A percentile compares a stretch with the other conserved stretches of the same genome.
These are phyloP conservation scores for Troides aeacus DNA, from an alignment of 2,888 invertebrate genomes.

Conservation along the genomic window DNA sequence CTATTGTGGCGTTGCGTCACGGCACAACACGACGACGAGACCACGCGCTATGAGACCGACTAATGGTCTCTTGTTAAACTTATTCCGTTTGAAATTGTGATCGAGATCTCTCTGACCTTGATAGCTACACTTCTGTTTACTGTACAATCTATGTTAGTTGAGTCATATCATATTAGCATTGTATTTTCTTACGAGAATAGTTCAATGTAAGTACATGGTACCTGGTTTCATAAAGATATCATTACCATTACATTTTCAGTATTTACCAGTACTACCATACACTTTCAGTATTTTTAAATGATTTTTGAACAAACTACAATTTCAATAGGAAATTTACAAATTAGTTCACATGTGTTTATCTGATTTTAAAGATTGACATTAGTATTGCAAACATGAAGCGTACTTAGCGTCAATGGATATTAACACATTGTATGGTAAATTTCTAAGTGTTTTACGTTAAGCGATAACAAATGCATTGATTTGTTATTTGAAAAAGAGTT, in stretches of 20 bases:
- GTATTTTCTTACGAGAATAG: neutral
- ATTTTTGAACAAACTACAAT: no score
- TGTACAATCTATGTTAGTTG: neutral
- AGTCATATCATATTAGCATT: neutral
- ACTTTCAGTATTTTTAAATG: no score
- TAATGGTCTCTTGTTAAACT: slow-evolving; percentile 58
- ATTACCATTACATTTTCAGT: no score
- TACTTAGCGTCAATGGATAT: neutral
- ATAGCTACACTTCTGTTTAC: neutral
- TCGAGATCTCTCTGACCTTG: slow-evolving; percentile 23
- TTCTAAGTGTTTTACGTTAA: slow-evolving; percentile 57
- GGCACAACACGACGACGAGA: slow-evolving; percentile 41
- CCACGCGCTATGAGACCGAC: slow-evolving; percentile 48
- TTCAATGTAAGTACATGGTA: neutral
- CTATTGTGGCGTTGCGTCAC: slow-evolving; percentile 61
- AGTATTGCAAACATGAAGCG: neutral
- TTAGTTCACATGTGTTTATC: neutral
- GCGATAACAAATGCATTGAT: slow-evolving; percentile 62
- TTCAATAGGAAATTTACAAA: no score
- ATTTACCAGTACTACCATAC: no score
- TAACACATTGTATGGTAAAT: neutral
- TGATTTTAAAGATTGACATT: neutral
- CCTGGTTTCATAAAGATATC: neutral
- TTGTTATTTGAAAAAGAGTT: slow-evolving; percentile 60
- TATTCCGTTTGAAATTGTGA: slow-evolving; percentile 37